Percentiles rank a stretch among this genome's conserved stretches.
phyloP scores from a whole-genome alignment of 2,888 invertebrate species.

The Apomyelois bistriatella region DNA sequence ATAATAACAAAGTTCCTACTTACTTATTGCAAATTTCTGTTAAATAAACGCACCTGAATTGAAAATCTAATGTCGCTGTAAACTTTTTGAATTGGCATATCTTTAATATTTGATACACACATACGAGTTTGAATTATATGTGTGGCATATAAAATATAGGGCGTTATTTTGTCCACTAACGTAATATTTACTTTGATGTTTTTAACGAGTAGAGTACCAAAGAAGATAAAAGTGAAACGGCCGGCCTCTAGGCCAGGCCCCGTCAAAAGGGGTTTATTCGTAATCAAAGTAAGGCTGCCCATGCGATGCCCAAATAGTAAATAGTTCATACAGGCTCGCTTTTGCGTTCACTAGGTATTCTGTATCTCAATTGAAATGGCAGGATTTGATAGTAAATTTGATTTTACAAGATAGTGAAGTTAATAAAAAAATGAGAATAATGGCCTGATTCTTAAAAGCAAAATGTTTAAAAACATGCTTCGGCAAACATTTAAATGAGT shows the following conservation, averaged over 20 bases:
- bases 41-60: too few species aligned
- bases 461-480: too few species aligned
- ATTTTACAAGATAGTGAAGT: not conserved
- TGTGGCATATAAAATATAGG: too few species aligned
- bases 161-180: conserved; percentile 21
- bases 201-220: conserved; percentile 48
- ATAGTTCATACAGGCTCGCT: conserved; percentile 45
- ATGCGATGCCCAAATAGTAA: conserved; percentile 55
- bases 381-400: conserved; percentile 15
- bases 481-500: too few species aligned
- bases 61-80: too few species aligned
- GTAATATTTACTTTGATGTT: conserved; percentile 50
- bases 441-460: too few species aligned
- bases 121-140: too few species aligned
- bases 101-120: too few species aligned
- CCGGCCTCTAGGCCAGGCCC: conserved; percentile 39
- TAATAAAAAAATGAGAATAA: too few species aligned
- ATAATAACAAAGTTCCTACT: too few species aligned
- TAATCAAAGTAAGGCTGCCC: conserved; percentile 61
- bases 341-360: conserved; percentile 33
- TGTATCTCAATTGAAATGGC: conserved; percentile 22
- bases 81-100: too few species aligned
- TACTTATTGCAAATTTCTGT: too few species aligned
- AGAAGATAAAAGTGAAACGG: conserved; percentile 58
- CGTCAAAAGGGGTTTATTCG: conserved; percentile 62